Evolutionary conservation across 2,888 invertebrate genomes (phyloP).

Genomic region (Heliconius aoede): DNA sequence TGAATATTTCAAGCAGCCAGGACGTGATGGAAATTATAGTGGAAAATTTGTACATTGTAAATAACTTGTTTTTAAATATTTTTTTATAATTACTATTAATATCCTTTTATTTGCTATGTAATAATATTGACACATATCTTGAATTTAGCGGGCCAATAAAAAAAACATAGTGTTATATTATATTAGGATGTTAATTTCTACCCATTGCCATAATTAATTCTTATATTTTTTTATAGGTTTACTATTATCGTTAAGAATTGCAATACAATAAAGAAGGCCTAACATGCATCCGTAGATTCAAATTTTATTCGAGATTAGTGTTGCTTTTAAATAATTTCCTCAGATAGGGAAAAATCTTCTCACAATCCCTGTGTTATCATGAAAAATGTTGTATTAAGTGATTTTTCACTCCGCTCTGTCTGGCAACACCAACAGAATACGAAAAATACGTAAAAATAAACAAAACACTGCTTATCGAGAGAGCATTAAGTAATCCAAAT

Average conservation of each 20-base stretch:
- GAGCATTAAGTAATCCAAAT: constrained; percentile 38
- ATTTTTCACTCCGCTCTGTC: not conserved
- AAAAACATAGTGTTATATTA: not conserved
- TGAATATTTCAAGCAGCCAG: constrained; percentile 76
- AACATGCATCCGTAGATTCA: not conserved
- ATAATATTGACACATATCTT: not conserved
- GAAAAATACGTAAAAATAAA: not conserved
- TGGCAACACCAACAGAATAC: not conserved
- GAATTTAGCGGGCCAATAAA: not conserved
- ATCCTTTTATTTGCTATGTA: not conserved
- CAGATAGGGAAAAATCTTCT: too few relatives aligned
- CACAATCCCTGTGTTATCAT: not conserved
- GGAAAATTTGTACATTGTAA: constrained; percentile 40
- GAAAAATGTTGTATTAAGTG: not conserved
- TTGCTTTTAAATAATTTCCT: not conserved
- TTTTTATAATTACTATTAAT: not conserved
- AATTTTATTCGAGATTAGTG: not conserved
- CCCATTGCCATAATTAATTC: too few relatives aligned
- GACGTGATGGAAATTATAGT: constrained; percentile 72
- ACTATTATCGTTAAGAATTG: not conserved
- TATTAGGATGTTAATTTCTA: too few relatives aligned
- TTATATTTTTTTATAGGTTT: not conserved
- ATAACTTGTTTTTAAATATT: not conserved
- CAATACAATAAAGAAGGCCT: not conserved
- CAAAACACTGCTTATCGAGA: constrained; percentile 32